phyloP scores from a whole-genome alignment of 2,113 vertebrate genomes.

The Nesoenas mayeri region DNA sequence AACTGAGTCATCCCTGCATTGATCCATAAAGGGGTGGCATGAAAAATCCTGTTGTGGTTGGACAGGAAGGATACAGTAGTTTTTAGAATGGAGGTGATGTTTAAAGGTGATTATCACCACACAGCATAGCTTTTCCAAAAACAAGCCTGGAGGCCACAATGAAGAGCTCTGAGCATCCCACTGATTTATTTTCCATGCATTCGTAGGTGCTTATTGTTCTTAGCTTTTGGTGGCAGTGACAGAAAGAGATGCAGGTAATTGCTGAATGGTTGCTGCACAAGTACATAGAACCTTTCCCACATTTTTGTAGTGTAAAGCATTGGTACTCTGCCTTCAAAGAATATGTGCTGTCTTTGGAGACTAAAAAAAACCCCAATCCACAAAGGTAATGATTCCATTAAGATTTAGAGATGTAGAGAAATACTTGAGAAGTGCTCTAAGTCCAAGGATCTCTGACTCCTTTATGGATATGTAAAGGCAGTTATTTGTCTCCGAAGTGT shows the following conservation, averaged over 20 bases:
- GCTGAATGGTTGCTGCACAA: neutral
- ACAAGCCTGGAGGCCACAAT: neutral
- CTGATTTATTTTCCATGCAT: neutral
- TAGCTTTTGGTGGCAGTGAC: neutral
- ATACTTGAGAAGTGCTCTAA: neutral
- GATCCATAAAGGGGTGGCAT: neutral
- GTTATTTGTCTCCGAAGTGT: neutral
- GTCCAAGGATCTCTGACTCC: neutral
- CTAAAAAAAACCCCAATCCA: neutral
- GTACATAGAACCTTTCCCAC: neutral
- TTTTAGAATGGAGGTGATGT: neutral
- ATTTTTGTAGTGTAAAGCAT: neutral
- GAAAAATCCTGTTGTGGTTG: neutral
- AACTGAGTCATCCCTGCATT: neutral
- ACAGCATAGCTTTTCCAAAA: neutral
- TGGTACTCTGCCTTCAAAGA: neutral
- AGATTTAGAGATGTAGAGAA: neutral
- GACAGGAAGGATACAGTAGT: neutral
- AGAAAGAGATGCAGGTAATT: neutral
- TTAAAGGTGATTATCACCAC: neutral
- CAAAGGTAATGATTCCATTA: neutral
- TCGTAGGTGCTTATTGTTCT: neutral
- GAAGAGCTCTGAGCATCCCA: neutral
- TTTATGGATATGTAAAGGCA: neutral
- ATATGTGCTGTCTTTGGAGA: neutral